Percentiles rank a stretch among this genome's conserved stretches.
Conservation (phyloP, 2,888 invertebrate genomes). For the Drosophila phalerata region DNA sequence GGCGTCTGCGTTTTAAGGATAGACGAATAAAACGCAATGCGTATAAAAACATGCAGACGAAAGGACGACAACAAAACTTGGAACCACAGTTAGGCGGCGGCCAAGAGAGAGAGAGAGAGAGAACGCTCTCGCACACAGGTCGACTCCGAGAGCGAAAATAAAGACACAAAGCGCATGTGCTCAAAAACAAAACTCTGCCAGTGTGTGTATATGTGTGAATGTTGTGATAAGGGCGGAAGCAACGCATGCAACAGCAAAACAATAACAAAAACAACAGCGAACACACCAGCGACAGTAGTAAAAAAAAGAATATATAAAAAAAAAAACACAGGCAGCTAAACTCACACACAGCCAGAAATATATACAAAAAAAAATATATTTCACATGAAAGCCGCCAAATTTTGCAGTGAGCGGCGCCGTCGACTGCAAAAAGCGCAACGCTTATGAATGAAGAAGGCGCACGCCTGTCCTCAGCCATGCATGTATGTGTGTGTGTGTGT, state of each 20-base stretch:
- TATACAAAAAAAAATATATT: constrained; percentile 17
- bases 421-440: constrained; percentile 64
- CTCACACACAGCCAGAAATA: constrained; percentile 20
- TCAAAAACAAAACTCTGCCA: constrained; percentile 21
- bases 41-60: constrained; percentile 76
- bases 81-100: constrained; percentile 61
- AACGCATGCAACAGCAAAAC: constrained; percentile 57
- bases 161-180: constrained; percentile 50
- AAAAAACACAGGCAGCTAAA: constrained; percentile 28
- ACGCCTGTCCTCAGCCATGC: constrained; percentile 46
- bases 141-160: constrained; percentile 12
- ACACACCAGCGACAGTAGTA: constrained; percentile 32
- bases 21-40: constrained; percentile 75
- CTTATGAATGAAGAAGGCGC: constrained; percentile 74
- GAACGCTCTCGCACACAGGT: constrained; percentile 10
- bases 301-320: too few relatives aligned
- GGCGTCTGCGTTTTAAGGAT: constrained; percentile 69
- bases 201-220: constrained; percentile 29
- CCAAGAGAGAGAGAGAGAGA: constrained; percentile 29
- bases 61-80: constrained; percentile 66
- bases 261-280: constrained; percentile 45
- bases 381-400: constrained; percentile 62
- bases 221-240: constrained; percentile 72
- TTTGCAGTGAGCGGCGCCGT: constrained; percentile 51
- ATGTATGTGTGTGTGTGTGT: constrained; percentile 19